Base-by-base conservation (phyloP, 2,888 invertebrate species). In the Opisthograptis luteolata region DNA sequence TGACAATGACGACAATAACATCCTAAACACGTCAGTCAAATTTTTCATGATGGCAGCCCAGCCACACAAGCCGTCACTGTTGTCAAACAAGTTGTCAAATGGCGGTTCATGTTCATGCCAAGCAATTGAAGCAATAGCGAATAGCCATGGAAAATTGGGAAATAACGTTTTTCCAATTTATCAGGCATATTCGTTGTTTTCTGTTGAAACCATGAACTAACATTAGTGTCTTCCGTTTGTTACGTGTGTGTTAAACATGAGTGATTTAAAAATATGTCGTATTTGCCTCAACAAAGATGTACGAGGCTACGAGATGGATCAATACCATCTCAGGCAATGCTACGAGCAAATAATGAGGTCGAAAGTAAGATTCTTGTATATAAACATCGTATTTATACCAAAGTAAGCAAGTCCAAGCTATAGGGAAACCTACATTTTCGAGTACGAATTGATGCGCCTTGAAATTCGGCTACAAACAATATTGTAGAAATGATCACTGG, bases 341-440 rank as follows among this genome's bases (percentile, higher is more conserved):
- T 81, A 81, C 51, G 81, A 81, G 53, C 68, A 80, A 59, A 63
- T 81, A 60, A 75, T 73, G 60, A 69, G 69, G 10, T 49, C 66
- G 43, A 80, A 76, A 69, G 82, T 81, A 64, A 78, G 78, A 70
- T 28, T 40, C 52, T 20, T 37, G 7, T 7, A n/a, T 10, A 17
- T 12, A 31, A 12, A 36, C 5, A 31, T 0, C 17, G 2, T 12
- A 12, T 14, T 2, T 36, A 24, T 0, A 15, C 8, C 1, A 20
- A 22, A 1, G 1, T 17, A 7, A 14, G 1, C 10, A 10, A 20
- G 1, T 20, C 0, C 8, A 27, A 25, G 1, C 2, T 19, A 9
- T n/a, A 24, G 5, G 3, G 5, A 17, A 17, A 17, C 17, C 5
- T 17, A 3, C 3, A 17, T 5, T 17, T n/a, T n/a, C n/a, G n/a